phyloP scores from a whole-genome alignment of 2,797 vertebrate genomes.

The Siniperca obscura region DNA sequence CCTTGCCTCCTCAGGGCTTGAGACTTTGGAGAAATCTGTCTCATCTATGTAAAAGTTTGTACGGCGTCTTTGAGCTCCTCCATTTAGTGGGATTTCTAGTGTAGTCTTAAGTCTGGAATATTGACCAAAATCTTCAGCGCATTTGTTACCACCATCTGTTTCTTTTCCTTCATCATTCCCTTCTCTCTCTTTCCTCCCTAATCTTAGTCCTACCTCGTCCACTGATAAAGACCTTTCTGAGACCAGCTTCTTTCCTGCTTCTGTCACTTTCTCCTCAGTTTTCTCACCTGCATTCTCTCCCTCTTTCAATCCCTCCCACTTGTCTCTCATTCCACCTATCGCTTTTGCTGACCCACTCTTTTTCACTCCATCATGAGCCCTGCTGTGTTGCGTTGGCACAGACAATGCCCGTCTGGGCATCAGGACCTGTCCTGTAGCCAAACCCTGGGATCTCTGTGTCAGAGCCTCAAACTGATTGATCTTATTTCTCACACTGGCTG shows the following conservation, averaged over 20 bases:
- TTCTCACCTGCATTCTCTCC: conserved; percentile 4
- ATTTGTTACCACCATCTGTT: rapidly evolving
- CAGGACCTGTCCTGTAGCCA: conserved; percentile 25
- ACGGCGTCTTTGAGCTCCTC: background rate
- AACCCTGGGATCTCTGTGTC: conserved; percentile 68
- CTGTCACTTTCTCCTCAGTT: conserved; percentile 2
- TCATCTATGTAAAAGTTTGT: conserved; percentile 63
- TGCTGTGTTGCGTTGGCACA: conserved; percentile 61
- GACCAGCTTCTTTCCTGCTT: conserved; percentile 41
- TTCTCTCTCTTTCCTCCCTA: conserved; percentile 25
- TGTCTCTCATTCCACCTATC: conserved; percentile 42
- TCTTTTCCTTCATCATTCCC: conserved; percentile 23
- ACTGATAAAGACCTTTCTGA: conserved; percentile 67
- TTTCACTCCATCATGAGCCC: conserved; percentile 41
- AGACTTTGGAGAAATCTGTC: conserved; percentile 67
- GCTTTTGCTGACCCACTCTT: conserved; percentile 66
- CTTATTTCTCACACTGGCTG: conserved; percentile 83
- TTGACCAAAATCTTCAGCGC: conserved; percentile 32
- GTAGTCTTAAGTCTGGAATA: conserved; percentile 45
- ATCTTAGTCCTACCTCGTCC: conserved; percentile 59
- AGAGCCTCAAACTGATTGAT: conserved; percentile 86
- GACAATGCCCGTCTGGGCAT: conserved; percentile 74
- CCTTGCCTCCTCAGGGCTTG: conserved; percentile 34
- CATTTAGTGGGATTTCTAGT: conserved; percentile 49
- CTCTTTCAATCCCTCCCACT: conserved; percentile 38